Percentiles rank a stretch among this genome's conserved stretches.
phyloP scores from a whole-genome alignment of 1,140 invertebrate species.

The Andricus grossulariae region DNA sequence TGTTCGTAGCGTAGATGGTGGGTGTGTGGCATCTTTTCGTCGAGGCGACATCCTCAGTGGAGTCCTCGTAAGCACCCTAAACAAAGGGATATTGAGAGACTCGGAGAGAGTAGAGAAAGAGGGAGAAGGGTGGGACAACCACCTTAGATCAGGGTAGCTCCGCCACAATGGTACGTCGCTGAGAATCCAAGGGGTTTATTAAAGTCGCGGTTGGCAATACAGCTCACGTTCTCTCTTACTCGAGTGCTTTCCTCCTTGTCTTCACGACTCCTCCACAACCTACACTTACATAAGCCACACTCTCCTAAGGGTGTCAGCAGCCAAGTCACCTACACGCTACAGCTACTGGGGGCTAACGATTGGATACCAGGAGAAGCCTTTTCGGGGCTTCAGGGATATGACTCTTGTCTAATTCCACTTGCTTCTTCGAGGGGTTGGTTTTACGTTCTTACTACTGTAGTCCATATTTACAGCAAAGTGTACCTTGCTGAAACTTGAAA shows the following conservation, averaged over 20 bases:
- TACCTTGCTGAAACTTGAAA: too few species aligned
- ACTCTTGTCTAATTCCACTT: too few species aligned
- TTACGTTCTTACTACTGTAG: too few species aligned
- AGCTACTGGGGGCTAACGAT: too few species aligned
- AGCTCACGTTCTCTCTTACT: conserved; percentile 72
- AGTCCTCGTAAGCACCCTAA: conserved; percentile 55
- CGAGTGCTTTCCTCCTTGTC: conserved; percentile 54
- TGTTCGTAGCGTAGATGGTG: background rate
- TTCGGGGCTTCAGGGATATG: too few species aligned
- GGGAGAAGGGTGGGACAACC: conserved; percentile 44
- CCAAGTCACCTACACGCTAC: conserved; percentile 37
- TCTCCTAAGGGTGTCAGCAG: conserved; percentile 37
- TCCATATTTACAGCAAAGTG: too few species aligned
- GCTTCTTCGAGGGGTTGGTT: too few species aligned
- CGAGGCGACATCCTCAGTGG: conserved; percentile 51
- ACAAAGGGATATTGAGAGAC: conserved; percentile 58
- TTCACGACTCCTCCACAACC: conserved; percentile 48
- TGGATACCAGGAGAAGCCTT: too few species aligned
- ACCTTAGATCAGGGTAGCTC: conserved; percentile 52
- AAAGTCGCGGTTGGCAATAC: conserved; percentile 72
- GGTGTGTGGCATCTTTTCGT: conserved; percentile 49
- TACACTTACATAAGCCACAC: conserved; percentile 39
- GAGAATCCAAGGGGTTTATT: conserved; percentile 72
- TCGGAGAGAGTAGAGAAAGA: conserved; percentile 45
- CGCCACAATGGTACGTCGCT: conserved; percentile 69